These are phyloP conservation scores for Drosophila navojoa DNA, from an alignment of 1,140 invertebrate species.

Conservation along the genomic window DNA sequence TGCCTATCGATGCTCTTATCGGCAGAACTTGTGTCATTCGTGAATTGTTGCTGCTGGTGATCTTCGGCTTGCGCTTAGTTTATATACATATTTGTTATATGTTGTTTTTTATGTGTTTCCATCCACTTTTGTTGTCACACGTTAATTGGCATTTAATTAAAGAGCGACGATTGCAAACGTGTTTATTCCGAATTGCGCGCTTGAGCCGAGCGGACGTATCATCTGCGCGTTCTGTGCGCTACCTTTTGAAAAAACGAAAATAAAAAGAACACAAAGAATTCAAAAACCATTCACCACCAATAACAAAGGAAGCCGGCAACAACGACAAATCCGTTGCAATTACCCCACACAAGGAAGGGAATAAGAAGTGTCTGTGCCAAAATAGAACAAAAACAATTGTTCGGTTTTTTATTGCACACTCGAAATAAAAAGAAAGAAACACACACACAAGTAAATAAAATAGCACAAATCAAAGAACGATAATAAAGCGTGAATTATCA, in stretches of 20 bases:
- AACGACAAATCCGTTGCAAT: conserved; percentile 34
- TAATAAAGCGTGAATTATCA: conserved; percentile 12
- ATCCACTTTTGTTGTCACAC: conserved; percentile 71
- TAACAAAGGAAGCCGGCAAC: conserved; percentile 31
- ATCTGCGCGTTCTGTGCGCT: conserved; percentile 5
- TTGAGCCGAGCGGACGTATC: conserved; percentile 57
- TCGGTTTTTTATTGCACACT: conserved; percentile 6
- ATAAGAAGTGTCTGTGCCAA: conserved; percentile 21
- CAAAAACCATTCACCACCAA: background rate
- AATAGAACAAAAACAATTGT: conserved; percentile 23
- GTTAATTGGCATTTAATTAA: conserved; percentile 82
- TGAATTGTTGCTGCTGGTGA: conserved; percentile 33
- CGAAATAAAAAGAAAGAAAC: background rate
- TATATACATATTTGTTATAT: conserved; percentile 10
- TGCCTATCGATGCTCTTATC: conserved; percentile 62
- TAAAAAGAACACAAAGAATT: conserved; percentile 23
- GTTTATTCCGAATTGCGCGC: conserved; percentile 63
- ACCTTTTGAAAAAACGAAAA: conserved; percentile 16
- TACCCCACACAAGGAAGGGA: conserved; percentile 50
- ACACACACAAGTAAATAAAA: conserved; percentile 18
- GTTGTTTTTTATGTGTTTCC: conserved; percentile 24
- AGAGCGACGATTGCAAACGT: conserved; percentile 53
- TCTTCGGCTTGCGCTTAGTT: conserved; percentile 44
- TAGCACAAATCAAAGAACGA: conserved; percentile 15
- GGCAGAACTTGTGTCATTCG: conserved; percentile 51